These are phyloP conservation scores for Chamaea fasciata DNA, from an alignment of 2,113 vertebrate genomes.

Conservation along the genomic window DNA sequence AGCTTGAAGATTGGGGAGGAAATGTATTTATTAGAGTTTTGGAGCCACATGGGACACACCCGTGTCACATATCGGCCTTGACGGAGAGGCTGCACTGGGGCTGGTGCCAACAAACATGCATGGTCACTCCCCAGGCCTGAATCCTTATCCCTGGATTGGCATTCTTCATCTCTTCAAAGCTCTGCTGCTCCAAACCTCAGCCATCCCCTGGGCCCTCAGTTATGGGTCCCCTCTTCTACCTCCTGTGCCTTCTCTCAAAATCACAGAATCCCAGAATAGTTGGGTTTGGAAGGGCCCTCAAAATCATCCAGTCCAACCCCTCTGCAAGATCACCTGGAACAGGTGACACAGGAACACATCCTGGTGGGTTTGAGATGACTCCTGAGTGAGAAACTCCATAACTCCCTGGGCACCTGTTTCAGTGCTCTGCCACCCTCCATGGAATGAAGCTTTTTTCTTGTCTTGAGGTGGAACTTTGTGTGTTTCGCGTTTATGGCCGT, in stretches of 20 bases:
- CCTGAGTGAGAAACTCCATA: background rate
- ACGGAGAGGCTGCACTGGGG: background rate
- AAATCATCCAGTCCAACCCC: background rate
- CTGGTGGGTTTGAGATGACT: background rate
- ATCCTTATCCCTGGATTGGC: background rate
- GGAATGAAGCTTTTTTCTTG: background rate
- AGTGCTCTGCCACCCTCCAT: background rate
- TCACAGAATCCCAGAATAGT: background rate
- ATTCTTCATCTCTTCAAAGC: background rate
- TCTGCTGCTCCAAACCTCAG: background rate
- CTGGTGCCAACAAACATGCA: background rate
- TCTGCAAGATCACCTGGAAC: background rate
- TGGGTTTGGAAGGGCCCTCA: background rate
- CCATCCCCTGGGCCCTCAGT: background rate
- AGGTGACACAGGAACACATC: background rate
- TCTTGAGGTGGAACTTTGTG: background rate
- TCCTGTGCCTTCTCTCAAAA: background rate
- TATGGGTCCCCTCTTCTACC: background rate
- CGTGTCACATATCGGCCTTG: slow-evolving; percentile 13
- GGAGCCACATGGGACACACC: slow-evolving; percentile 46
- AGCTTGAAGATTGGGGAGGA: no score
- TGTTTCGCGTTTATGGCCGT: background rate
- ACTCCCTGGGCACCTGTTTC: background rate
- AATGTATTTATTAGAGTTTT: slow-evolving; percentile 41
- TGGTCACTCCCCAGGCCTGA: background rate